Base-by-base conservation (phyloP, 1,140 invertebrate genomes). In the Monomorium pharaonis region DNA sequence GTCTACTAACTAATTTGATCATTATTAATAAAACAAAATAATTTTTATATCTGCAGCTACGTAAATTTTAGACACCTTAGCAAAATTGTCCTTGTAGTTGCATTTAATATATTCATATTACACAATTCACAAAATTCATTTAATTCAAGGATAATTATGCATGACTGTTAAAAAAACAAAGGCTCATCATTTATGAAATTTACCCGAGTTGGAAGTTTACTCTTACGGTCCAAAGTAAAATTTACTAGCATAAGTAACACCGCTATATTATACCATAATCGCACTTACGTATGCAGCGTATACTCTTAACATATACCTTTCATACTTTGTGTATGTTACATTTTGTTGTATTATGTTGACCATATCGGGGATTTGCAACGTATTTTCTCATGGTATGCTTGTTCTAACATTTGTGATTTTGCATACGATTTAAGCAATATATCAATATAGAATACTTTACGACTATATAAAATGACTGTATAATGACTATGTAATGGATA, bases 191-290 rank as follows among this genome's bases (percentile, higher is more conserved):
- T 80, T 65, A 67, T 21, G 3, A 54, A 87, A 88, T 87, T 88
- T 72, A 88, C 78, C 81, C 54, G 27, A 6, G 10, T 49, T 27
- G 74, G 62, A 85, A 88, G 58, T 76, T 72, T 85, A 58, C 51
- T n/a, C n/a, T 88, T 49, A 49, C 30, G 60, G 33, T 76, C 27
- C 42, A 87, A 88, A 88, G 56, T 74, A 88, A 88, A 88, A 85
- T 88, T 88, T 85, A 88, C 33, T 74, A 49, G 21, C 27, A 33
- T 27, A 62, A 75, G 65, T 74, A 87, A 85, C 72, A 70, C 67
- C 30, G 47, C 47, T 65, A 70, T 85, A 67, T 85, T 85, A 88
- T 67, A 74, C n/a, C n/a, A n/a, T 80, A 88, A 87, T 88, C 51
- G 80, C 63, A 84, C 86, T 62, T 85, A 44, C 49, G 80, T 60